Percentiles rank a stretch among this genome's conserved stretches.
Evolutionary conservation across 2,113 vertebrate genomes (phyloP).

Genomic region (Pedetes capensis): DNA sequence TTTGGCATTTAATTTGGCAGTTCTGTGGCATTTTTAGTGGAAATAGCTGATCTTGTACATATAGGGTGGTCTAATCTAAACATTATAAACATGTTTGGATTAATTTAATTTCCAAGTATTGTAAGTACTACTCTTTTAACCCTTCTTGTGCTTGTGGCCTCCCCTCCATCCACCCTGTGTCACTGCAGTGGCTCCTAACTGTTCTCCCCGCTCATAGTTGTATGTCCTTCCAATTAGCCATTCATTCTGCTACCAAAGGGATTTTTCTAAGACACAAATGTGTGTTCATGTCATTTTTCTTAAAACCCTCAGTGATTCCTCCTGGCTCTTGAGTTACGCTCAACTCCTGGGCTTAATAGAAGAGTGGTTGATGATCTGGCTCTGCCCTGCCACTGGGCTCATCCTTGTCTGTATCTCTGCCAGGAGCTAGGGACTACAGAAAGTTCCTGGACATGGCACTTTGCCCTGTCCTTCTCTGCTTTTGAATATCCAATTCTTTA

Average conservation of each 20-base stretch:
- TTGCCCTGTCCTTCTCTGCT: neutral
- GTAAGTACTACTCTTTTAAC: neutral
- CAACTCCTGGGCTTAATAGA: neutral
- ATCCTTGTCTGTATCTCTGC: too few relatives aligned
- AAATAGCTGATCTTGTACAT: neutral
- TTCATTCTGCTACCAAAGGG: neutral
- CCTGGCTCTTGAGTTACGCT: neutral
- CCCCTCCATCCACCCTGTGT: neutral
- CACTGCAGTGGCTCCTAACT: neutral
- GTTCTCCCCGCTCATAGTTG: neutral
- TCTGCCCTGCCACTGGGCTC: neutral
- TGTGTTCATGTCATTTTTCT: neutral
- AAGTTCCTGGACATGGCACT: neutral
- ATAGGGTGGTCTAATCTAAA: neutral
- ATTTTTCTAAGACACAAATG: neutral
- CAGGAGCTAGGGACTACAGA: too few relatives aligned
- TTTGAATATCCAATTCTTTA: neutral
- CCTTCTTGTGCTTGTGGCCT: neutral
- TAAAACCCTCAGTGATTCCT: neutral
- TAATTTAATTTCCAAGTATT: neutral
- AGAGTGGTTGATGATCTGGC: neutral
- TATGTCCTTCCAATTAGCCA: neutral
- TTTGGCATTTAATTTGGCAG: neutral
- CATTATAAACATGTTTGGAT: neutral
- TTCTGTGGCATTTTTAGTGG: neutral